Percentiles rank a stretch among this genome's conserved stretches.
Evolutionary conservation across 2,797 vertebrate genomes (phyloP).

Genomic region (Nannoperca obscura): DNA sequence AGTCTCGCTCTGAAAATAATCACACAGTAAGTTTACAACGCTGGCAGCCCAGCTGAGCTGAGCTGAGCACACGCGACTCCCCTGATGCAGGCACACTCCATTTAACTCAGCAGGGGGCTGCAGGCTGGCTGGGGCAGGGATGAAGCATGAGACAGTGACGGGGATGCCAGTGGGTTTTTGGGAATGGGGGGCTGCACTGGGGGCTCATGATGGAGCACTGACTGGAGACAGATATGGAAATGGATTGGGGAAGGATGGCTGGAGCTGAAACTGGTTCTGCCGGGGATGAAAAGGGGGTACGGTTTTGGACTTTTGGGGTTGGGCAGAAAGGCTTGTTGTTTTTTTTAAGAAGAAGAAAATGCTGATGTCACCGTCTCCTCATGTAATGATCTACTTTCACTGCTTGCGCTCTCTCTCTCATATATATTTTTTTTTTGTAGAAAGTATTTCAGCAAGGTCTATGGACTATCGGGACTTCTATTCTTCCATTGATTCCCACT

Average conservation of each 20-base stretch:
- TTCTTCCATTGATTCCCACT: too few relatives aligned
- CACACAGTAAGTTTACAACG: constrained; percentile 83
- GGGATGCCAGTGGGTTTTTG: constrained; percentile 63
- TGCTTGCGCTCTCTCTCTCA: background rate
- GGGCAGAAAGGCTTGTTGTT: constrained; percentile 20
- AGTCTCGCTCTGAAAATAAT: constrained; percentile 82
- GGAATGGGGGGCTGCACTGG: constrained; percentile 14
- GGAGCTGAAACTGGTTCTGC: constrained; percentile 55
- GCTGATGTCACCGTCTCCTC: constrained; percentile 32
- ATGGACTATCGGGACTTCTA: too few relatives aligned
- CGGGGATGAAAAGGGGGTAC: constrained; percentile 42
- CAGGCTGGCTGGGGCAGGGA: constrained; percentile 71
- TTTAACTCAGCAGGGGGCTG: constrained; percentile 81
- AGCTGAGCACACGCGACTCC: constrained; percentile 78
- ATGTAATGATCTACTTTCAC: constrained; percentile 23
- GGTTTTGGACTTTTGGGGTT: constrained; percentile 51
- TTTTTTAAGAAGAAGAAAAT: constrained; percentile 20
- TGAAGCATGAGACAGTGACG: constrained; percentile 76
- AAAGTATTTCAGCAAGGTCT: too few relatives aligned
- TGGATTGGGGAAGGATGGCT: constrained; percentile 52
- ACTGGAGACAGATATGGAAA: constrained; percentile 71
- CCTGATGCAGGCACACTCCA: constrained; percentile 82
- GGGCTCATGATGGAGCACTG: constrained; percentile 58
- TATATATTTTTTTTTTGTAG: too few relatives aligned
- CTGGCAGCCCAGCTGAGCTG: constrained; percentile 76